Conservation (phyloP, 2,113 vertebrate genomes). For the Balaenoptera acutorostrata region DNA sequence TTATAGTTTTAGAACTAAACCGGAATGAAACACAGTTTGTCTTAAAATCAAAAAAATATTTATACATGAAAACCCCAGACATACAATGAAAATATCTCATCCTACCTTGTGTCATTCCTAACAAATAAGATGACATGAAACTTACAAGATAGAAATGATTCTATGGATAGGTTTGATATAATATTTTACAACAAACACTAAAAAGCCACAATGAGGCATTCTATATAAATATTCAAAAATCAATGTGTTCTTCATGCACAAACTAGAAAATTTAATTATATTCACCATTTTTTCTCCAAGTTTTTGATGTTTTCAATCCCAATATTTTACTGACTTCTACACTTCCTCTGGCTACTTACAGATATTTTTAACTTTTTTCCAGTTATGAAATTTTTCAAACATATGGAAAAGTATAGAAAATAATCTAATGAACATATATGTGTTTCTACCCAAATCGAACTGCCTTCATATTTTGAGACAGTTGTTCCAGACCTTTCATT, state of each 20-base stretch:
- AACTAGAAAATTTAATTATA: neutral
- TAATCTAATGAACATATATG: neutral
- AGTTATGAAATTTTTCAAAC: neutral
- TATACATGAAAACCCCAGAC: neutral
- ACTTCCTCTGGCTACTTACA: neutral
- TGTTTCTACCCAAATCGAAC: neutral
- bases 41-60: neutral
- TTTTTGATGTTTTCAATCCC: neutral
- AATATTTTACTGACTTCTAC: neutral
- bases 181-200: neutral
- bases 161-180: neutral
- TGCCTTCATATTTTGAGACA: neutral
- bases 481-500: neutral
- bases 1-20: neutral
- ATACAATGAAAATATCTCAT: neutral
- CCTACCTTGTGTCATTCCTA: neutral
- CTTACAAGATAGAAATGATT: neutral
- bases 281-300: neutral
- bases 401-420: neutral
- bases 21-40: neutral
- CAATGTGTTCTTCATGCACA: neutral
- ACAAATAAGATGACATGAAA: neutral
- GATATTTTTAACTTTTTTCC: neutral
- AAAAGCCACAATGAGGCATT: neutral
- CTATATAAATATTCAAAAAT: neutral